Base-by-base conservation (phyloP, 2,797 vertebrate species). In the Ptychadena robeensis region DNA sequence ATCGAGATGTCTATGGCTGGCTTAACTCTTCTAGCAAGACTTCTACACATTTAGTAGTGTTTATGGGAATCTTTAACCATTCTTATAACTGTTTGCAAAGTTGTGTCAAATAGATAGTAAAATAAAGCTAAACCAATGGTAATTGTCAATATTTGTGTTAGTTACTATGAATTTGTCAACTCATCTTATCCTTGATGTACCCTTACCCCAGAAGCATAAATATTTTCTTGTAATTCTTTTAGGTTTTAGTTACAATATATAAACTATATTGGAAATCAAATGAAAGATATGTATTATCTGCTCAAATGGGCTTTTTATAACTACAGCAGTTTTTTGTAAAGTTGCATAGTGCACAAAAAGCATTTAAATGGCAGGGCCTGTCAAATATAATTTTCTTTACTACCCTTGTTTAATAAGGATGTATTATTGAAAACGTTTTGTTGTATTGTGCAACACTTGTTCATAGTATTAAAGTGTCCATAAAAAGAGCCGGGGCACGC, bases 191-290 rank as follows among this genome's bases (percentile, higher is more conserved):
- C n/a, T 11, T 40, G 28, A 18, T 25, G 37, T 40, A 34, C 18
- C 44, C 53, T 69, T 32, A 38, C 66, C 38, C 59, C 53, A 22
- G 30, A 71, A 72, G 27, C 68, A 72, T 72, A 11, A 30, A 34
- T 68, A 10, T 68, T 35, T 71, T 28, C n/a, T 35, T 72, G 18
- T 15, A 64, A 3, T 32, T 5, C 44, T 44, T 63, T 63, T 63
- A 7, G 31, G n/a, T n/a, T n/a, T n/a, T n/a, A n/a, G n/a, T n/a
- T 61, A 22, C 53, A 70, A 64, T 30, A 72, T 64, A 22, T 70
- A 14, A 80, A 38, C 32, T n/a, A 72, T 9, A 14, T 15, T 28
- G 9, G 30, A 64, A 15, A 73, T 10, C 32, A 15, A 73, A 53
- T 35, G 53, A 34, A 30, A 53, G 34, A 74, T 31, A 59, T 12